Percentiles rank a stretch among this genome's conserved stretches.
Evolutionary conservation across 1,140 invertebrate species (phyloP).

Genomic region (Brachionus manjavacas): DNA sequence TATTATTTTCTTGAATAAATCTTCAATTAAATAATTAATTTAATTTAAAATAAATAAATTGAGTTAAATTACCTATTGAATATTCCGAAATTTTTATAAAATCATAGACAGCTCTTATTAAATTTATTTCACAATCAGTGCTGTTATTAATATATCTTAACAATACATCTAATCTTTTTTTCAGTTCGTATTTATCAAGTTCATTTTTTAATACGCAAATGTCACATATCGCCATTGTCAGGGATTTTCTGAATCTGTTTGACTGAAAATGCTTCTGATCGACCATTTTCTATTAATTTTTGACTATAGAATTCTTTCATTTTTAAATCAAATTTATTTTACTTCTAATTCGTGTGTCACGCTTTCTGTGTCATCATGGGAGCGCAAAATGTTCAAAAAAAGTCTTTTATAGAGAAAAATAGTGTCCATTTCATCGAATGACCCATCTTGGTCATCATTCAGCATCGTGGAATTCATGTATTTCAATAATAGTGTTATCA

Average conservation of each 20-base stretch:
- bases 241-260: not conserved
- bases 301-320: not conserved
- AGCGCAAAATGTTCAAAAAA: not conserved
- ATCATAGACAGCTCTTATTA: not conserved
- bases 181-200: not conserved
- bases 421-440: not conserved
- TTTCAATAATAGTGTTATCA: constrained; percentile 50
- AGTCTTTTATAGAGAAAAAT: not conserved
- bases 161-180: not conserved
- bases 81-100: not conserved
- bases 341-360: not conserved
- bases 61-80: not conserved
- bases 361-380: not conserved
- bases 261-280: not conserved
- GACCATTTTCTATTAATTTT: not conserved
- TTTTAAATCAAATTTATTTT: not conserved
- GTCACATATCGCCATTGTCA: not conserved
- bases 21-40: not conserved
- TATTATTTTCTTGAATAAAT: constrained; percentile 13
- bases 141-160: not conserved
- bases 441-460: not conserved
- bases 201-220: not conserved
- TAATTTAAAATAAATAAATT: not conserved
- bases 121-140: not conserved
- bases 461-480: constrained; percentile 10